Conservation (phyloP, 2,113 vertebrate species). For the Pelecanoides urinatrix region DNA sequence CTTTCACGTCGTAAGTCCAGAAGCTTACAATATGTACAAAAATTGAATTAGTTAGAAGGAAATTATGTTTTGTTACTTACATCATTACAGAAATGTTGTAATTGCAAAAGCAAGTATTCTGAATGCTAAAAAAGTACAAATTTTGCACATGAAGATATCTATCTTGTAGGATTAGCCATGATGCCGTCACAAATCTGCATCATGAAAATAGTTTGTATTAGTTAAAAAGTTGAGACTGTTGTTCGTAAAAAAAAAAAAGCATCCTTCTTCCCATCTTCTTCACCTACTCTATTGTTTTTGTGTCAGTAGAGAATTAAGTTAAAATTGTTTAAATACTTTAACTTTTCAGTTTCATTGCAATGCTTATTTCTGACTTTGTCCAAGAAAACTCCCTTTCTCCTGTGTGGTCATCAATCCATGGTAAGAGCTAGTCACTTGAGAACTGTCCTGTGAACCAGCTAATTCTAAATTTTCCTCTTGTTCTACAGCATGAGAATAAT, state of each 20-base stretch:
- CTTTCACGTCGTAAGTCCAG: neutral
- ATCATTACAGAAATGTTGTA: neutral
- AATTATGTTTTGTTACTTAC: neutral
- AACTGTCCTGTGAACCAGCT: neutral
- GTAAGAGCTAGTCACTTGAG: no score
- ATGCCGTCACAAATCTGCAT: neutral
- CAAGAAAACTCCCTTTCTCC: neutral
- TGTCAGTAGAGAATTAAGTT: neutral
- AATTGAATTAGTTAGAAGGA: neutral
- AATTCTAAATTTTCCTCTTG: neutral
- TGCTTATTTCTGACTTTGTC: neutral
- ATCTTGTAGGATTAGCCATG: neutral
- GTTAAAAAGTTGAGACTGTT: neutral
- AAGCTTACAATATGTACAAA: neutral
- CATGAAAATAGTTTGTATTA: neutral
- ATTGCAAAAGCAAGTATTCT: neutral
- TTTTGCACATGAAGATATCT: neutral
- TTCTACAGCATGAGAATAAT: conserved; percentile 88
- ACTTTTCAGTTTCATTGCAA: neutral
- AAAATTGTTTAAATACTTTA: neutral
- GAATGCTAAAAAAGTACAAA: neutral
- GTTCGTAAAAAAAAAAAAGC: neutral
- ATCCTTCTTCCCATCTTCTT: neutral
- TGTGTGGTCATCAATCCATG: neutral
- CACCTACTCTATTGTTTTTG: neutral